A percentile compares a stretch with the other conserved stretches of the same genome.
Conservation (phyloP, 2,888 invertebrate genomes). For the Sepioteuthis lessoniana region DNA sequence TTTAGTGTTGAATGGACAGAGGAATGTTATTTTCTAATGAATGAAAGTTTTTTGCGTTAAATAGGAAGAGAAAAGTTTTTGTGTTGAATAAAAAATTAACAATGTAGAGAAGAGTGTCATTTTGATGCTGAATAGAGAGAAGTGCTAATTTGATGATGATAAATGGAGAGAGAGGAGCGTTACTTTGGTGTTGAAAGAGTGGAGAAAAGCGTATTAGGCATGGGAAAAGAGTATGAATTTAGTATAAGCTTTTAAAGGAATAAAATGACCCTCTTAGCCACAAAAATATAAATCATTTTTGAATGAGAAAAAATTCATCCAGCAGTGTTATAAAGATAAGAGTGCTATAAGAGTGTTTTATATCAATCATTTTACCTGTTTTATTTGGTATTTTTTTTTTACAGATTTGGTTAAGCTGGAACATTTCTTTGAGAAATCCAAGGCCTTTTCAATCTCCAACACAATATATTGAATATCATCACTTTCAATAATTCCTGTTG, state of each 20-base stretch:
- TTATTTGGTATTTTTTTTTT: slow-evolving; percentile 71
- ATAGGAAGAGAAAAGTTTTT: no score
- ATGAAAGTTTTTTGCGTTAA: no score
- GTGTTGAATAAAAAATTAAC: no score
- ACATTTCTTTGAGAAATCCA: slow-evolving; percentile 74
- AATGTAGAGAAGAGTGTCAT: no score
- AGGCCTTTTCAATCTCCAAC: slow-evolving; percentile 74
- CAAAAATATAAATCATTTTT: no score
- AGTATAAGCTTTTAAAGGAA: not conserved
- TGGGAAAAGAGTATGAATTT: not conserved
- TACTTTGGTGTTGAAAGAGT: not conserved
- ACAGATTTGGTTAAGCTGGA: slow-evolving; percentile 73
- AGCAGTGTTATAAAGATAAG: not conserved
- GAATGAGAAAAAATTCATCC: not conserved
- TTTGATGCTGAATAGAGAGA: not conserved
- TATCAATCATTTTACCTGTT: slow-evolving; percentile 46
- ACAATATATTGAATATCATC: slow-evolving; percentile 74
- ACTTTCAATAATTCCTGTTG: slow-evolving; percentile 74
- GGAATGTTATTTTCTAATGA: no score
- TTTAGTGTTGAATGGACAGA: no score
- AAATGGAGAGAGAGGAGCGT: not conserved
- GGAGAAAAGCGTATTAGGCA: not conserved
- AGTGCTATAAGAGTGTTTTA: no score
- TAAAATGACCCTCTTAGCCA: no score
- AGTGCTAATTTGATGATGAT: not conserved